Base-by-base conservation (phyloP, 1,140 invertebrate species). In the Euglossa dilemma region DNA sequence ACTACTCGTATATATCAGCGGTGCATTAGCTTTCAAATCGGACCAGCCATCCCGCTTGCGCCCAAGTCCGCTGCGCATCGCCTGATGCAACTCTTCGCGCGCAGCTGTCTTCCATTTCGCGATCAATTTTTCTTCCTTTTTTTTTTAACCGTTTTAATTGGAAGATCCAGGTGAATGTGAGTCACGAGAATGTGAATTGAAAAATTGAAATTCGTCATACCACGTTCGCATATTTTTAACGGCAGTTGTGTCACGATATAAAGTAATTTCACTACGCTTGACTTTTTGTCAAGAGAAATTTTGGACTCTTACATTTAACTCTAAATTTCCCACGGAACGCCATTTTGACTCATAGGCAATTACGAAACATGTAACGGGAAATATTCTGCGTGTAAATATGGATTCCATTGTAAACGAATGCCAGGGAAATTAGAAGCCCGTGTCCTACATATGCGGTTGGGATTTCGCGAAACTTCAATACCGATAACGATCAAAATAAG, bases 401-500 rank as follows among this genome's bases (percentile, higher is more conserved):
- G 54, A 14, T 74, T 74, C 28, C n/a, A 56, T 59, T 59, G 20
- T 11, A 7, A 25, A n/a, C 57, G 5, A 47, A 28, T 64, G 74
- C 54, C 11, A 8, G 23, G 28, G 59, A 85, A 78, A 56, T 54
- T 70, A 36, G 87, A 88, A 88, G 87, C 85, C 87, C 28, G 78
- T 89, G 87, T 18, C 85, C 82, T 64, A 89, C 6, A 82, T 89
- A 23, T 70, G 36, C 81, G 47, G 69, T 56, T 85, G 54, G 50
- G 45, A 74, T 79, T 63, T 74, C 52, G 66, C 52, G 50, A 57
- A 52, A 12, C 71, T 61, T 83, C 66, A 50, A 82, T 56, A 43
- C 59, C 18, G 88, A 89, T 89, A 85, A 86, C 56, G 59, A 89
- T 89, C 87, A 54, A n/a, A 79, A 83, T 76, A 61, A 76, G 14